These are phyloP conservation scores for Callyntrura sp. DNA, from an alignment of 2,888 invertebrate species.

Conservation along the genomic window DNA sequence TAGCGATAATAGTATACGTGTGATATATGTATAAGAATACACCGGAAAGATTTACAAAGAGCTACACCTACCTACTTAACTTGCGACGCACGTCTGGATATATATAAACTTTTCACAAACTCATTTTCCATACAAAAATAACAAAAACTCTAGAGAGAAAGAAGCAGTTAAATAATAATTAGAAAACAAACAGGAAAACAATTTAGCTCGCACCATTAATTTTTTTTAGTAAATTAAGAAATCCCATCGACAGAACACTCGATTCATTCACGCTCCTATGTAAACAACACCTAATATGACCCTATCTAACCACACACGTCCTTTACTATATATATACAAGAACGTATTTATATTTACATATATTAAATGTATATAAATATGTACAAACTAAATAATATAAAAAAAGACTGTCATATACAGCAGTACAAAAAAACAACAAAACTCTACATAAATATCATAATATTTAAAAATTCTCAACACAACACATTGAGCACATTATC, in stretches of 20 bases:
- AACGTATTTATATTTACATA: not conserved
- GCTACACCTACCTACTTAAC: not conserved
- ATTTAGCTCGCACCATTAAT: constrained; percentile 25
- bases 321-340: not conserved
- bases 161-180: constrained; percentile 5
- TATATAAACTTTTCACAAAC: not conserved
- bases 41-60: not conserved
- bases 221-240: not conserved
- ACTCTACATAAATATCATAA: constrained; percentile 4
- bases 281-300: not conserved
- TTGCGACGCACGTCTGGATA: not conserved
- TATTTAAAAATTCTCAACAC: constrained; percentile 68
- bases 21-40: not conserved
- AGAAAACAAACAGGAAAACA: constrained; percentile 1
- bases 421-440: constrained; percentile 1
- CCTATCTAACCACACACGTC: not conserved
- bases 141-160: constrained; percentile 27
- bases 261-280: not conserved
- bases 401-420: constrained; percentile 28
- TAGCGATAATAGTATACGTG: not conserved
- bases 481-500: constrained; percentile 78
- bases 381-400: constrained; percentile 23
- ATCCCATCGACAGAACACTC: no score
- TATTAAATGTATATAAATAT: not conserved
- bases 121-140: constrained; percentile 18